These are phyloP conservation scores for Anolis sagrei DNA, from an alignment of 2,113 vertebrate genomes.

Conservation along the genomic window DNA sequence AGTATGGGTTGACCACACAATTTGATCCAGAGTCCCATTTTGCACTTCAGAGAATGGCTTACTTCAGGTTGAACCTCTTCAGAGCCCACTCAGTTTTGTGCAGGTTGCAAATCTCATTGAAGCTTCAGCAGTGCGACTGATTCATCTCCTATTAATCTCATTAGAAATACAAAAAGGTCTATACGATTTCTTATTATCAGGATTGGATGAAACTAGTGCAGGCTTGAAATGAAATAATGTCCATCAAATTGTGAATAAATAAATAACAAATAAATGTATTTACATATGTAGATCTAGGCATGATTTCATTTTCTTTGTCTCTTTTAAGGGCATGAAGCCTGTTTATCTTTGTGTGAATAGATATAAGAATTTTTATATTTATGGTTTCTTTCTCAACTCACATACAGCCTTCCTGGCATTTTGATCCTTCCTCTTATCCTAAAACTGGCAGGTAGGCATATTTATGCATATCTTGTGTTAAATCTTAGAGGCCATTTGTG, in stretches of 20 bases:
- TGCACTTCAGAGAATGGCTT: neutral
- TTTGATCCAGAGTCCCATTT: neutral
- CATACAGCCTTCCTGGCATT: too few species aligned
- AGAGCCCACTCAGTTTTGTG: neutral
- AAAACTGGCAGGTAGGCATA: neutral
- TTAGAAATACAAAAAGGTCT: neutral
- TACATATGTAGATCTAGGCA: neutral
- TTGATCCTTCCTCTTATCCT: too few species aligned
- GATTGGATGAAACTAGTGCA: neutral
- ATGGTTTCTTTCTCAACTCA: too few species aligned
- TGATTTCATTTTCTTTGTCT: neutral
- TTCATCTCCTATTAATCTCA: neutral
- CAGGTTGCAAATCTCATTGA: neutral
- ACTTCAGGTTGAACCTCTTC: neutral
- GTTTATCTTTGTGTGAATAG: neutral
- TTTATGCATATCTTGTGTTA: neutral
- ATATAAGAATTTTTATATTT: neutral
- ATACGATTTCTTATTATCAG: neutral
- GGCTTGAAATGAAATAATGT: neutral
- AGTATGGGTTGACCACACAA: neutral
- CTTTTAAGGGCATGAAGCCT: neutral
- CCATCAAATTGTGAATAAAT: neutral
- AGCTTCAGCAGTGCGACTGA: neutral
- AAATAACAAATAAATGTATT: neutral
- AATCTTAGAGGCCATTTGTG: neutral